Conservation (phyloP, 1,140 invertebrate genomes). For the Odontomachus brunneus region DNA sequence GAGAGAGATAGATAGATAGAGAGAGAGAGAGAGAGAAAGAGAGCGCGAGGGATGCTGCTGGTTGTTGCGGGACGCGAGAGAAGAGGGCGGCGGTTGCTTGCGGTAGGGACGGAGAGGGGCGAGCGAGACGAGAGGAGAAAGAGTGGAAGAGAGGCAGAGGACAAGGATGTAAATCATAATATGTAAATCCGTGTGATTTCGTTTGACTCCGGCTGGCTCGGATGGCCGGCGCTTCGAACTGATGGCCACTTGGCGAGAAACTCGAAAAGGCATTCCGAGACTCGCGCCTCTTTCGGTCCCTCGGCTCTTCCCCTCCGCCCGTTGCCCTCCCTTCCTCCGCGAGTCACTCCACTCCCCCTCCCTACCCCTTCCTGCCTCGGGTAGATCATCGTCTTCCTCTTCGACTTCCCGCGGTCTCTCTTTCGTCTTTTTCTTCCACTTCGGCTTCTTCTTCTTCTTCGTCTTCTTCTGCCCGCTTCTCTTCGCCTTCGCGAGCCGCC, state of each 20-base stretch:
- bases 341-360: neutral
- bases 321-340: neutral
- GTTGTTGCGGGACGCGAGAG: neutral
- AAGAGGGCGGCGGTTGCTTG: slow-evolving; percentile 32
- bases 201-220: slow-evolving; percentile 77
- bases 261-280: slow-evolving; percentile 76
- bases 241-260: slow-evolving; percentile 79
- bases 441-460: slow-evolving; percentile 35
- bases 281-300: slow-evolving; percentile 65
- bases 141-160: slow-evolving; percentile 70
- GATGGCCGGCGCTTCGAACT: slow-evolving; percentile 74
- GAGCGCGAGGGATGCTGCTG: neutral
- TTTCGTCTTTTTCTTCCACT: slow-evolving; percentile 17
- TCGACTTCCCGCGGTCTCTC: slow-evolving; percentile 44
- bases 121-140: slow-evolving; percentile 37
- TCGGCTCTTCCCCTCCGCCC: slow-evolving; percentile 26
- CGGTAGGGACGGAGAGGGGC: neutral
- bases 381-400: slow-evolving; percentile 52
- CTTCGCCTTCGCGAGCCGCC: slow-evolving; percentile 34
- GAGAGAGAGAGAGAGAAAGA: neutral
- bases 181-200: slow-evolving; percentile 83
- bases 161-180: slow-evolving; percentile 84
- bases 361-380: slow-evolving; percentile 11
- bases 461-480: slow-evolving; percentile 15
- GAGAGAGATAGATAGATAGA: neutral